Evolutionary conservation across 2,797 vertebrate genomes (phyloP).

Genomic region (Sebastes nivosus): DNA sequence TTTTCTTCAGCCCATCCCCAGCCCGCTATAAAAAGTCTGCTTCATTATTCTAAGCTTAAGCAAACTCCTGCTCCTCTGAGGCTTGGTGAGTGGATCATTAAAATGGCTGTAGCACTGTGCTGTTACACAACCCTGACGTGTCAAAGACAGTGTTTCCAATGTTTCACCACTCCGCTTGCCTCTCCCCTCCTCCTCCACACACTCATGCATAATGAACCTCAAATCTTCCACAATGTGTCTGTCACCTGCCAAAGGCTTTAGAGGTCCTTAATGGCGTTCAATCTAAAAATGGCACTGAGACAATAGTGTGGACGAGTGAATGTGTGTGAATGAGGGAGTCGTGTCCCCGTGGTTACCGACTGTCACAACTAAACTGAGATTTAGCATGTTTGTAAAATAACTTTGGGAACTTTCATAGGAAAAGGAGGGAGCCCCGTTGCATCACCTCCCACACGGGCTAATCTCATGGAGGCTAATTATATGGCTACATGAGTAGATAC

Average conservation of each 20-base stretch:
- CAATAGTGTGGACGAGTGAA: not conserved
- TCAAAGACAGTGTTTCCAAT: conserved; percentile 54
- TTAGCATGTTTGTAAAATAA: conserved; percentile 23
- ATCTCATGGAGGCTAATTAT: conserved; percentile 44
- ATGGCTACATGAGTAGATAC: not conserved
- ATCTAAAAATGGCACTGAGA: conserved; percentile 31
- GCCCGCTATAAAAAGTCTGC: conserved; percentile 66
- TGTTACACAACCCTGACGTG: conserved; percentile 58
- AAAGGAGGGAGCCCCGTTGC: not conserved
- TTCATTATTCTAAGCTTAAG: conserved; percentile 76
- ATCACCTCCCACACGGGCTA: not conserved
- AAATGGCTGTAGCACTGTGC: conserved; percentile 60
- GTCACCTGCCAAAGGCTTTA: conserved; percentile 55
- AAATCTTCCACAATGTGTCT: conserved; percentile 26
- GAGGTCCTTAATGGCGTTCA: conserved; percentile 7
- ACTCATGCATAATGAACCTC: conserved; percentile 56
- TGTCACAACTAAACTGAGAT: conserved; percentile 9
- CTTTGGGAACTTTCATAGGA: not conserved
- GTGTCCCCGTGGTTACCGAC: not conserved
- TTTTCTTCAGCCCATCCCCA: conserved; percentile 46
- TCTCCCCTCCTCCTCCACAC: conserved; percentile 16
- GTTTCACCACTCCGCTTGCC: conserved; percentile 41
- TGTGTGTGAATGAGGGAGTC: not conserved
- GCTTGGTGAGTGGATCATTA: conserved; percentile 73
- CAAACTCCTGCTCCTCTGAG: conserved; percentile 69